phyloP scores from a whole-genome alignment of 2,888 invertebrate species.

The Zygothrica quintamaculata region DNA sequence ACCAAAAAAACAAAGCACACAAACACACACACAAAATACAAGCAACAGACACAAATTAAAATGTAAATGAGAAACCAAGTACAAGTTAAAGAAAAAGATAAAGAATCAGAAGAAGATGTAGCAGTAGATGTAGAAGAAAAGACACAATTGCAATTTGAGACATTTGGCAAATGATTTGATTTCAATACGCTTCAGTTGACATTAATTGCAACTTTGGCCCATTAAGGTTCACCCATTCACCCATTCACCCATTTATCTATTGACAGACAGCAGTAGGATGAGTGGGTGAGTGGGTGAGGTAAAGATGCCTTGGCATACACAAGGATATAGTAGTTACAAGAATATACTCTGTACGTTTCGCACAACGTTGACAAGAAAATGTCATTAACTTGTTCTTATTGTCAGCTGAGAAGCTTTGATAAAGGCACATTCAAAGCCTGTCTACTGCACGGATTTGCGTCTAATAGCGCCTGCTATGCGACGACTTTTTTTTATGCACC shows the following conservation, averaged over 20 bases:
- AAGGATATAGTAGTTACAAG: conserved; percentile 60
- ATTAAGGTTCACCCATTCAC: conserved; percentile 37
- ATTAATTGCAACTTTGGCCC: conserved; percentile 67
- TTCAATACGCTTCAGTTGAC: conserved; percentile 63
- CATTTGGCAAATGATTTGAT: conserved; percentile 77
- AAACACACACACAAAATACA: too few relatives aligned
- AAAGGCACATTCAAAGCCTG: conserved; percentile 74
- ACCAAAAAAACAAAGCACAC: too few relatives aligned
- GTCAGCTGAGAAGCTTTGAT: conserved; percentile 74
- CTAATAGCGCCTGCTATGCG: conserved; percentile 59
- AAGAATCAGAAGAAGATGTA: not conserved
- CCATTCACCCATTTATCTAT: not conserved
- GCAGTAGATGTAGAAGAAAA: conserved; percentile 1
- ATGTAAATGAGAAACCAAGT: too few relatives aligned
- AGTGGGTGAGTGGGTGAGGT: not conserved
- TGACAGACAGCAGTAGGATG: not conserved
- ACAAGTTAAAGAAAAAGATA: too few relatives aligned
- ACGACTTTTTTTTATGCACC: not conserved
- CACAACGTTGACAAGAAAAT: conserved; percentile 72
- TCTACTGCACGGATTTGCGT: conserved; percentile 68
- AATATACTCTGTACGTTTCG: conserved; percentile 14
- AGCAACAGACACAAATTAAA: too few relatives aligned
- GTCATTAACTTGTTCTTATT: conserved; percentile 81
- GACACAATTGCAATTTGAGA: conserved; percentile 63
- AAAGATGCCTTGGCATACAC: conserved; percentile 1